Evolutionary conservation across 2,113 vertebrate genomes (phyloP), one percentile per base, ranked within the genome.

Genomic region (Syngnathus floridae): DNA sequence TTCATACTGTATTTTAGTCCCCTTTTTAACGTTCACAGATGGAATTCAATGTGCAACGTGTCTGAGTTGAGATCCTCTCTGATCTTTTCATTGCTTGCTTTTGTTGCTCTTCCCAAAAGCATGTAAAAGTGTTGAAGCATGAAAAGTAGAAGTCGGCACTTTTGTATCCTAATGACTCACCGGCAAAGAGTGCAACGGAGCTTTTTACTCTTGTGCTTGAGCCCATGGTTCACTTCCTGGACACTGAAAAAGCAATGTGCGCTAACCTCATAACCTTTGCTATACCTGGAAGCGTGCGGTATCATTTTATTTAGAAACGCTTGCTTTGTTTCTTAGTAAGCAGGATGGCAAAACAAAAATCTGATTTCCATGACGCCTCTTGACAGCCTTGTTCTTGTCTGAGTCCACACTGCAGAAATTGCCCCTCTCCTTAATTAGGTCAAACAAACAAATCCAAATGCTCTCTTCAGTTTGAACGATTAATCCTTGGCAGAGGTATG

Each of bases 141-240:
- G 77, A 84, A 85, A 85, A 75, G 74, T 83, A 79, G 78, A 86
- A 83, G 79, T 74, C 63, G 75, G 74, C 79, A 71, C 71, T 65
- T 74, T 75, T 84, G 69, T 82, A 78, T 80, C 74, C 71, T 82
- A 82, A 86, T 85, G 82, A 78, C 70, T 84, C 48, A 62, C 64
- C 72, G 71, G 69, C 26, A 61, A 69, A 75, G 70, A 67, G 13
- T 64, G 40, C 21, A 41, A 61, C 21, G 8, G 41, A 73, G 78
- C 70, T 75, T 84, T 77, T 77, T 57, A 67, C 61, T 51, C 26
- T 38, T 46, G 16, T 48, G 48, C 62, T 37, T 37, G 14, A 22
- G 31, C 48, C 5, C 40, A 22, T 41, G 14, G 59, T 43, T 56
- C 7, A 14, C 21, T 22, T 61, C 12, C 6, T 22, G 59, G 38